Evolutionary conservation across 2,797 vertebrate species (phyloP), one percentile per base, ranked within the genome.

Genomic region (Sebastes aleutianus): DNA sequence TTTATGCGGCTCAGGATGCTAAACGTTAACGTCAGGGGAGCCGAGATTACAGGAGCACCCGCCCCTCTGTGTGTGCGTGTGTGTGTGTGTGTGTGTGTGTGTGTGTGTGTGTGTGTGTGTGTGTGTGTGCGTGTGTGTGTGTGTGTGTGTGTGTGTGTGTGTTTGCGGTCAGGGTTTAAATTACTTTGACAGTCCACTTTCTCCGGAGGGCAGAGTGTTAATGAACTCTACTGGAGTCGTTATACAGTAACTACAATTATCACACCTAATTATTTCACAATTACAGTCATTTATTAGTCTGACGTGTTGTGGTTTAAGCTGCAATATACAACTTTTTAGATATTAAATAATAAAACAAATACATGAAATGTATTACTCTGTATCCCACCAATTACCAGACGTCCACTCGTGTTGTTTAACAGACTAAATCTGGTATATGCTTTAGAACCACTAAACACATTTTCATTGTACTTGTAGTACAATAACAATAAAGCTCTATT

Each of bases 251-350:
- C 76, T 72, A 67, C 73, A 80, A 67, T 75, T 72, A 66, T 83
- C 75, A 77, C 80, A 74, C 16, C 59, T 87, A 70, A 88, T 90
- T 88, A 87, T 74, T 70, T 76, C 39, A 74, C 76, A 82, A 66
- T 87, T 78, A 80, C 13, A 76, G 4, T 64, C 7, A 68, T 53
- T 61, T 20, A 75, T 85, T 58, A 62, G 22, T 64, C 39, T 9
- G 22, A 20, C 47, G 3, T 11, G 50, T 57, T 6, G 29, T 73
- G 13, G 22, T 36, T 57, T 29, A 53, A 70, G 31, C 36, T 66
- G 26, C 53, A 57, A 32, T 13, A 18, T 62, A 22, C 7, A 8
- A 47, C 3, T 16, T 69, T 56, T 4, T 72, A 29, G 4, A 64
- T 14, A 61, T 73, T 31, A 57, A 72, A 73, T 26, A 31, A 74